Evolutionary conservation across 2,797 vertebrate genomes (phyloP).

Genomic region (Leptodactylus fallax): DNA sequence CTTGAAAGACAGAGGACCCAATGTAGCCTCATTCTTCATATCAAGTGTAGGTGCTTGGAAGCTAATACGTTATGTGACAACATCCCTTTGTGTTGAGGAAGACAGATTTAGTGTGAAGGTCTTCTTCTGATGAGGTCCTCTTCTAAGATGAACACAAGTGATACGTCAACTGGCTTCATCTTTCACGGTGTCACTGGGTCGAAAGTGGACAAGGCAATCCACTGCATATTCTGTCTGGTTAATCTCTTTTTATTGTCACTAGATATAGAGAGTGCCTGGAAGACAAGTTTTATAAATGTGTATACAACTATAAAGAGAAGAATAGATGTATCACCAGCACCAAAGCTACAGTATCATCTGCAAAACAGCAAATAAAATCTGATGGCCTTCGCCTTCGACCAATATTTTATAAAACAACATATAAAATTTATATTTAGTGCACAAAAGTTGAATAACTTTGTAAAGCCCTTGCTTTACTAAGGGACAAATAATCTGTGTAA

Average conservation of each 20-base stretch:
- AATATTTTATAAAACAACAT: too few relatives aligned
- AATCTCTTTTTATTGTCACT: background rate
- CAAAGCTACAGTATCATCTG: too few relatives aligned
- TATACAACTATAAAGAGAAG: background rate
- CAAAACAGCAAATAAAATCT: too few relatives aligned
- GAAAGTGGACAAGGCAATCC: background rate
- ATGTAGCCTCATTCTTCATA: slow-evolving; percentile 20
- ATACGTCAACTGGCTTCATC: slow-evolving; percentile 37
- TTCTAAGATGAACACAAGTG: slow-evolving; percentile 37
- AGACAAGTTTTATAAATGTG: background rate
- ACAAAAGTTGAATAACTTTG: too few relatives aligned
- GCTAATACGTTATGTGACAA: slow-evolving; percentile 26
- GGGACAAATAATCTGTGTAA: too few relatives aligned
- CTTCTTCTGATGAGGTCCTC: slow-evolving; percentile 14
- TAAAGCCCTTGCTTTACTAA: too few relatives aligned
- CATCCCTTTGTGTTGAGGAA: slow-evolving; percentile 25
- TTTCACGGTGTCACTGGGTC: background rate
- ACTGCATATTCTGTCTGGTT: slow-evolving; percentile 13
- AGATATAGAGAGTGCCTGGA: background rate
- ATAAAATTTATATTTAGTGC: too few relatives aligned
- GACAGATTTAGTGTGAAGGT: slow-evolving; percentile 13
- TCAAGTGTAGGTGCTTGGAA: slow-evolving; percentile 31
- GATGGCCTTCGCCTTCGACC: too few relatives aligned
- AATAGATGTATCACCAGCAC: too few relatives aligned
- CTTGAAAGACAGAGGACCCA: slow-evolving; percentile 4